Evolutionary conservation across 2,797 vertebrate species (phyloP).

Genomic region (Enteromius unitaeniatus): DNA sequence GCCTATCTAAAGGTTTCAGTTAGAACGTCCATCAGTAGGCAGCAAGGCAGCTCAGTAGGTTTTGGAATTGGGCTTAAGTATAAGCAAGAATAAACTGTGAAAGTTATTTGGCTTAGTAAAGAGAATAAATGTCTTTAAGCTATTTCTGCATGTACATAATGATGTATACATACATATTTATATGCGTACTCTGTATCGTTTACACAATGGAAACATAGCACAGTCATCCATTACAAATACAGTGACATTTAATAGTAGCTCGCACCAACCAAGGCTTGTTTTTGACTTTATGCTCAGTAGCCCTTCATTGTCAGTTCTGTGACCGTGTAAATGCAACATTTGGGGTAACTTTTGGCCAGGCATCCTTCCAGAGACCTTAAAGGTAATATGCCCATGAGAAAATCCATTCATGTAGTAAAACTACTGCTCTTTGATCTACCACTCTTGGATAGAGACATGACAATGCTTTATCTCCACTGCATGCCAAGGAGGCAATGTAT

Average conservation of each 20-base stretch:
- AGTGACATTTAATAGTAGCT: not conserved
- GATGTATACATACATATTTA: slow-evolving; percentile 31
- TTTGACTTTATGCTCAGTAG: slow-evolving; percentile 14
- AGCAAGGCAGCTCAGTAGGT: not conserved
- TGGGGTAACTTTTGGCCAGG: slow-evolving; percentile 45
- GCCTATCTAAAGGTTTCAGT: not conserved
- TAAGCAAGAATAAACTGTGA: not conserved
- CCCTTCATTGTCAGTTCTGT: slow-evolving; percentile 1
- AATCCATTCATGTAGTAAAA: slow-evolving; percentile 41
- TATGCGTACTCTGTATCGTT: slow-evolving; percentile 6
- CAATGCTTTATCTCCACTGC: slow-evolving; percentile 60
- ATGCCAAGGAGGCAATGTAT: slow-evolving; percentile 61
- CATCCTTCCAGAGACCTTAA: slow-evolving; percentile 47
- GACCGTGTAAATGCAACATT: slow-evolving; percentile 27
- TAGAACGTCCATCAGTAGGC: not conserved
- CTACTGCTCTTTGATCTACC: slow-evolving; percentile 50
- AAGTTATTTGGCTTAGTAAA: not conserved
- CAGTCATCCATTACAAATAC: slow-evolving; percentile 18
- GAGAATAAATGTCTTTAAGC: slow-evolving; percentile 6
- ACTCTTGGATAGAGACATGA: slow-evolving; percentile 58
- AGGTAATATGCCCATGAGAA: slow-evolving; percentile 42
- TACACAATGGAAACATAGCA: not conserved
- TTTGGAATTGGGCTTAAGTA: not conserved
- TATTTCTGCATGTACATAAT: not conserved
- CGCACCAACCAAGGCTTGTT: slow-evolving; percentile 12